Conservation (phyloP, 2,888 invertebrate genomes). For the Ceriagrion tenellum region DNA sequence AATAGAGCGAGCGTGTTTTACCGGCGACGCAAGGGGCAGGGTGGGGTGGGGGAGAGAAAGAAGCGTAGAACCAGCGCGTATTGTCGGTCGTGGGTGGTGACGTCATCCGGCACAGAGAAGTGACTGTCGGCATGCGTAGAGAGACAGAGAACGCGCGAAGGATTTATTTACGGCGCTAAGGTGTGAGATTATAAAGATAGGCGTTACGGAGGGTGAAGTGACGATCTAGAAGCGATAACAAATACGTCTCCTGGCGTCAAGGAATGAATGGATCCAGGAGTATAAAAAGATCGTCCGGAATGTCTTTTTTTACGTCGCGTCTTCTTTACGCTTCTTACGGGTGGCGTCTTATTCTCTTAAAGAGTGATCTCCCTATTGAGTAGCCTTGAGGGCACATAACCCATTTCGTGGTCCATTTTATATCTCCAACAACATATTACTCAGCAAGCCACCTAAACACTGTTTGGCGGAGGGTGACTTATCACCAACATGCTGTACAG, state of each 20-base stretch:
- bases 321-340: background rate
- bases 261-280: background rate
- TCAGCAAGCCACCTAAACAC: too few species aligned
- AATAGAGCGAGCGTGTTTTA: background rate
- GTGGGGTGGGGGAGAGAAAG: background rate
- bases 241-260: background rate
- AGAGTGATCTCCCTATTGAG: too few species aligned
- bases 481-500: too few species aligned
- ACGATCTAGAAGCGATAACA: background rate
- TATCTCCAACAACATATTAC: too few species aligned
- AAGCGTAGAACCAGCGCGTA: background rate
- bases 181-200: slow-evolving; percentile 17
- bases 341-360: background rate
- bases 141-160: too few species aligned
- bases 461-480: too few species aligned
- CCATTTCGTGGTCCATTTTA: too few species aligned
- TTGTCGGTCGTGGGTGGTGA: background rate
- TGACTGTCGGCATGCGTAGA: background rate
- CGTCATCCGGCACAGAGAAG: background rate
- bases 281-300: background rate
- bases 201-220: background rate
- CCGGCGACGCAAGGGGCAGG: background rate
- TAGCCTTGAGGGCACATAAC: too few species aligned
- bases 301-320: background rate
- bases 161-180: background rate